Evolutionary conservation across 2,888 invertebrate genomes (phyloP), one percentile per base, ranked within the genome.

Genomic region (Minunthozetes semirufus): DNA sequence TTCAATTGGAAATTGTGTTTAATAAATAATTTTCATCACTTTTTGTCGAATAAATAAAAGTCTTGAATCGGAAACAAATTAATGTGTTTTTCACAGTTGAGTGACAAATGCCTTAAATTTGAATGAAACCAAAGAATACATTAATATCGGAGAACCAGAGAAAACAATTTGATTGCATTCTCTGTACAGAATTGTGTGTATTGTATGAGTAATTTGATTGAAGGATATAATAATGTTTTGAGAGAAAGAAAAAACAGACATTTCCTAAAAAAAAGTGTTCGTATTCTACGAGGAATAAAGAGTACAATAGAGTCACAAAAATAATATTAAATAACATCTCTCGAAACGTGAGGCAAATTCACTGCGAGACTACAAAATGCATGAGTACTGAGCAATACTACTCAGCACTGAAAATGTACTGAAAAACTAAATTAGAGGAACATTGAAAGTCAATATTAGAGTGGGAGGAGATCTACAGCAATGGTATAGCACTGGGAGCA

Each of bases 391-490:
- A n/a, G n/a, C n/a, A n/a, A n/a, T n/a, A n/a, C n/a, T n/a, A n/a
- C n/a, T n/a, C n/a, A n/a, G n/a, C n/a, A n/a, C n/a, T n/a, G n/a
- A n/a, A n/a, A n/a, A n/a, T n/a, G 42, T 9, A 17, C 17, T 11
- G 17, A 22, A 56, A 56, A 56, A 56, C 11, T 56, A 56, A 56
- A 56, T 56, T 56, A 56, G 56, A 56, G 25, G 56, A 56, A 56
- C 56, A 56, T 25, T 56, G 56, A 56, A 56, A 56, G 56, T 56
- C 56, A 56, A 56, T 56, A 56, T 56, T 56, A 56, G 56, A 56
- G 56, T 56, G 56, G 56, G 56, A 56, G 56, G 56, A 56, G 56
- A 56, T 56, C 33, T 33, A 63, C 33, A 63, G 63, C 63, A 33
- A n/a, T 13, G 63, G 33, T n/a, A 63, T 6, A 4, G 33, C 61